These are phyloP conservation scores for Zaprionus tsacasi DNA, from an alignment of 1,140 invertebrate genomes.

Conservation along the genomic window DNA sequence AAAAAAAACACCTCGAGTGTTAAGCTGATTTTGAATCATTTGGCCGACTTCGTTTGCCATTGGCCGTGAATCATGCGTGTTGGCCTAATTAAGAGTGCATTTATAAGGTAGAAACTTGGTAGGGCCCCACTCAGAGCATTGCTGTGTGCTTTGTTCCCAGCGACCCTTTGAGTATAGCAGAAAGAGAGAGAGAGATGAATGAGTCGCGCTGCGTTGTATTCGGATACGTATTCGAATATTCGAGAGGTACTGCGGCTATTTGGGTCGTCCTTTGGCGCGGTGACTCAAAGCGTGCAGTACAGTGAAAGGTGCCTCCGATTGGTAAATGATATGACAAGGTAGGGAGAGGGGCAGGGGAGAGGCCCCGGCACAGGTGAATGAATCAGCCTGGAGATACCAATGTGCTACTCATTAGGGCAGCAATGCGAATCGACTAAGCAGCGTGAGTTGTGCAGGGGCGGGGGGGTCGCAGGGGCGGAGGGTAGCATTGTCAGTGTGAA, in stretches of 20 bases:
- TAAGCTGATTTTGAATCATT: constrained; percentile 10
- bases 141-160: neutral
- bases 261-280: constrained; percentile 33
- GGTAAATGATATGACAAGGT: constrained; percentile 22
- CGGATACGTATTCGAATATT: neutral
- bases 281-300: constrained; percentile 25
- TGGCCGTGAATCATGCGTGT: constrained; percentile 29
- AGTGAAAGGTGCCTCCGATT: constrained; percentile 16
- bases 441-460: neutral
- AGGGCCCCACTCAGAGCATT: neutral
- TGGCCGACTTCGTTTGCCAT: constrained; percentile 19
- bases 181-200: neutral
- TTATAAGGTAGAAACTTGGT: constrained; percentile 1
- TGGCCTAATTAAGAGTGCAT: constrained; percentile 45
- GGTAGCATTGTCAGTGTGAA: too few species aligned
- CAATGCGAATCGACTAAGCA: constrained; percentile 5
- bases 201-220: neutral
- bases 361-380: neutral
- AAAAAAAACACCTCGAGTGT: neutral
- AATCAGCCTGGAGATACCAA: neutral
- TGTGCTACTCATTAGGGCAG: constrained; percentile 20
- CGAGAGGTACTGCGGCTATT: constrained; percentile 33
- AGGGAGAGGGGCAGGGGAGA: neutral
- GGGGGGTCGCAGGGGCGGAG: neutral
- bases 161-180: constrained; percentile 4